Percentiles rank a stretch among this genome's conserved stretches.
These are phyloP conservation scores for Dolichotis patagonum DNA, from an alignment of 2,113 vertebrate genomes.

Conservation along the genomic window DNA sequence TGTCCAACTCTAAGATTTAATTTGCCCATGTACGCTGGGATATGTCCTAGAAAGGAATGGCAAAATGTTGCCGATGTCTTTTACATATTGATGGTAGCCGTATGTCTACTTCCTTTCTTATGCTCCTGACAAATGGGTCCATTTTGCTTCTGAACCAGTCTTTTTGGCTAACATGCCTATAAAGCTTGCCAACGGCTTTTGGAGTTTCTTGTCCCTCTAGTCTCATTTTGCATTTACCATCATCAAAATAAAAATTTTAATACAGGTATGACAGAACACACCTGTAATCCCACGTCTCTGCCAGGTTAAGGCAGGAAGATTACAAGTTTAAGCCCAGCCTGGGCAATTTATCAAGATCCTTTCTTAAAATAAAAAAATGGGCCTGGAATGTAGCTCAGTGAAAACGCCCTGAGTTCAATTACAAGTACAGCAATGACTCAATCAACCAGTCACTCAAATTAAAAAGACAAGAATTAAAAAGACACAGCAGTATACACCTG, in stretches of 20 bases:
- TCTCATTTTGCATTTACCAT: background rate
- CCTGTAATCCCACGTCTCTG: background rate
- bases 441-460: background rate
- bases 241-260: background rate
- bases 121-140: background rate
- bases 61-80: background rate
- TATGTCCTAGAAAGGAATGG: background rate
- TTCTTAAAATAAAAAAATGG: background rate
- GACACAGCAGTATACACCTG: background rate
- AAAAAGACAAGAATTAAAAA: background rate
- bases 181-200: background rate
- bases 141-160: conserved; percentile 26
- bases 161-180: conserved; percentile 3
- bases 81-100: background rate
- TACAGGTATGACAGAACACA: background rate
- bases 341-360: background rate
- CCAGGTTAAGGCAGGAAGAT: background rate
- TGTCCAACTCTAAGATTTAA: background rate
- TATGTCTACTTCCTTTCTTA: background rate
- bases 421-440: background rate
- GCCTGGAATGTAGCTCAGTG: background rate
- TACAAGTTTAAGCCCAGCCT: background rate
- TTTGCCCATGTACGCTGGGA: background rate
- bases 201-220: background rate
- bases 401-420: background rate